A percentile compares a stretch with the other conserved stretches of the same genome.
phyloP scores from a whole-genome alignment of 2,888 invertebrate species.

The Minunthozetes semirufus region DNA sequence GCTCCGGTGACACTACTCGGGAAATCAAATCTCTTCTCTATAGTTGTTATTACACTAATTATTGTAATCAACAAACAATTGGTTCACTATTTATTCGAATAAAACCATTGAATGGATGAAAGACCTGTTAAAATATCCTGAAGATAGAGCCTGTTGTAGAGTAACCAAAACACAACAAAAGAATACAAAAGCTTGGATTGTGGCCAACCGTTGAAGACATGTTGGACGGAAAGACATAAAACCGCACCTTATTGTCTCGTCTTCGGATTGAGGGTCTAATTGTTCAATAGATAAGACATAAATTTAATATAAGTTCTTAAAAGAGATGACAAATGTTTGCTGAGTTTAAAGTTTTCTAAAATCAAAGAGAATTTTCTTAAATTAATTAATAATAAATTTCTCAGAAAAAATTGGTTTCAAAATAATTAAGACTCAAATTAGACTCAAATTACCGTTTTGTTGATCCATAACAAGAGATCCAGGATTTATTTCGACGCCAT shows the following conservation, averaged over 20 bases:
- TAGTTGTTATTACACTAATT: slow-evolving; percentile 79
- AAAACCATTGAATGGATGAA: neutral
- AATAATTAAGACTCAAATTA: no score
- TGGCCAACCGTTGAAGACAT: slow-evolving; percentile 77
- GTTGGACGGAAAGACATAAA: slow-evolving; percentile 76
- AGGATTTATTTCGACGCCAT: neutral
- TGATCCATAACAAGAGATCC: neutral
- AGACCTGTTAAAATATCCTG: slow-evolving; percentile 73
- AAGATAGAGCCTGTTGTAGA: slow-evolving; percentile 79
- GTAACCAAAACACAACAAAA: slow-evolving; percentile 81
- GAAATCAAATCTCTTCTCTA: slow-evolving; percentile 85
- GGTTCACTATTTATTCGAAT: neutral
- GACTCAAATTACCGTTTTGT: neutral
- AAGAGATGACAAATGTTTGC: no score
- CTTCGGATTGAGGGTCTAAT: neutral
- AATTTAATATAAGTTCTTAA: neutral
- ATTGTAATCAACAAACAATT: no score
- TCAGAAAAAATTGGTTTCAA: no score
- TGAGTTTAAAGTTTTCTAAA: no score
- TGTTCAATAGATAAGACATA: neutral
- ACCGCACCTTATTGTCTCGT: slow-evolving; percentile 59
- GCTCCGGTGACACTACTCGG: slow-evolving; percentile 86
- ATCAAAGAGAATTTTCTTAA: neutral
- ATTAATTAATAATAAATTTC: neutral
- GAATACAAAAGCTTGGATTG: slow-evolving; percentile 82